Evolutionary conservation across 2,113 vertebrate genomes (phyloP), one percentile per base, ranked within the genome.

Genomic region (Thinocorus orbignyianus): DNA sequence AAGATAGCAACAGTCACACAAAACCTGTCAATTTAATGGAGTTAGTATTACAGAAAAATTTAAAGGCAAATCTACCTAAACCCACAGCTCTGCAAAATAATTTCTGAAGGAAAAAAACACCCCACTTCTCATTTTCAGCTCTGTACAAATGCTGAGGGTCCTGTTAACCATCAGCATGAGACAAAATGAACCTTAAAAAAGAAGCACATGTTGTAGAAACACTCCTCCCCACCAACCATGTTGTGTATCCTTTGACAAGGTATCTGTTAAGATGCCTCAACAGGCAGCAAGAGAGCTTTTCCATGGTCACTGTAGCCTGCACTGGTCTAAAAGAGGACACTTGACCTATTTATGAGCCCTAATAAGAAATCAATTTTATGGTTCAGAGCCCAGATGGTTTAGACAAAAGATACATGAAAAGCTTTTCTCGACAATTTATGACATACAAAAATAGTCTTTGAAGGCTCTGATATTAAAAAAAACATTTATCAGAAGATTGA

Each of bases 1-100:
- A 74, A 96, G 72, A 78, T 52, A 18, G 76, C 83, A 96, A 88
- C 69, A 88, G 77, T 48, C 92, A 91, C 73, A 86, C 86, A 95
- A 76, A 57, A 92, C 61, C 39, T 52, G 37, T 88, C 92, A 84
- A 39, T 78, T 90, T 84, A 90, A 90, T 39, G 24, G 30, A 90
- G 77, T 10, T 48, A 73, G 8, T 48, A 85, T 54, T 52, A 87
- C 35, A 92, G 33, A 91, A 91, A 84, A 89, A 81, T n/a, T 18
- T 74, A 69, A 93, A 92, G 57, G 61, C 17, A 65, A 81, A 74
- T 83, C 51, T 62, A 84, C 69, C n/a, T 71, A 94, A 96, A 94
- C 33, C 19, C 26, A 73, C 46, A 76, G 35, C n/a, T 81, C 68
- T 86, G 60, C 13, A 79, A 84, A 95, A 83, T 39, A 68, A 74